These are phyloP conservation scores for Lophotriccus pileatus DNA, from an alignment of 2,797 vertebrate genomes.

Conservation along the genomic window DNA sequence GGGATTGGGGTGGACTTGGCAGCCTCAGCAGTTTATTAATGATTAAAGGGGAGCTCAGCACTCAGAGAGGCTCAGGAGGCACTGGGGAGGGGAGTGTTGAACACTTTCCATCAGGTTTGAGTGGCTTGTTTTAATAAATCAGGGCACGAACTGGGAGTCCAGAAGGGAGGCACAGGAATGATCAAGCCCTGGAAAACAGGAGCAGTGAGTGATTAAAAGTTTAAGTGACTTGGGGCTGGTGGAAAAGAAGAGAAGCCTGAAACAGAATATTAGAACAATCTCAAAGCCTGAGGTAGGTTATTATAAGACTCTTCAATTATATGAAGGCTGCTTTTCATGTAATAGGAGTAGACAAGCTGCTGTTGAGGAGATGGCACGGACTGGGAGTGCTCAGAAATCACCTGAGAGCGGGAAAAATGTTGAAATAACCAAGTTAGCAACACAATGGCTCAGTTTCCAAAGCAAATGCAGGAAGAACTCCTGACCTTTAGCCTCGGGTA, in stretches of 20 bases:
- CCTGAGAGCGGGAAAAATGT: neutral
- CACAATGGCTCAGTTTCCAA: neutral
- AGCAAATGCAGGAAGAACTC: neutral
- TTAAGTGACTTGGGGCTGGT: neutral
- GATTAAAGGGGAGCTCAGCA: neutral
- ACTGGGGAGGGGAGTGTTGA: neutral
- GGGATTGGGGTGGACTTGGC: neutral
- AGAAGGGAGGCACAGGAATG: neutral
- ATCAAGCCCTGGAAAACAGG: neutral
- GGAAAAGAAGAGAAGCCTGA: neutral
- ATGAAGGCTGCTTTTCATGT: neutral
- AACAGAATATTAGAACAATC: neutral
- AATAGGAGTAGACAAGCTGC: neutral
- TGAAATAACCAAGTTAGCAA: neutral
- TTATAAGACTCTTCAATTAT: neutral
- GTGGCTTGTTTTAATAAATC: neutral
- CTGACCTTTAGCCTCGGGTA: neutral
- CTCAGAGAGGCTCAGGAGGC: neutral
- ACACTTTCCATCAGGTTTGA: neutral
- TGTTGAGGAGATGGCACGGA: neutral
- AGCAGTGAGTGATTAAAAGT: neutral
- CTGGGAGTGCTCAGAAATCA: neutral
- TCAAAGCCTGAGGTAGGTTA: neutral
- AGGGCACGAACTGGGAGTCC: neutral
- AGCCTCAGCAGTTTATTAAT: too few relatives aligned